phyloP scores from a whole-genome alignment of 2,797 vertebrate genomes.

The Enteromius unitaeniatus region DNA sequence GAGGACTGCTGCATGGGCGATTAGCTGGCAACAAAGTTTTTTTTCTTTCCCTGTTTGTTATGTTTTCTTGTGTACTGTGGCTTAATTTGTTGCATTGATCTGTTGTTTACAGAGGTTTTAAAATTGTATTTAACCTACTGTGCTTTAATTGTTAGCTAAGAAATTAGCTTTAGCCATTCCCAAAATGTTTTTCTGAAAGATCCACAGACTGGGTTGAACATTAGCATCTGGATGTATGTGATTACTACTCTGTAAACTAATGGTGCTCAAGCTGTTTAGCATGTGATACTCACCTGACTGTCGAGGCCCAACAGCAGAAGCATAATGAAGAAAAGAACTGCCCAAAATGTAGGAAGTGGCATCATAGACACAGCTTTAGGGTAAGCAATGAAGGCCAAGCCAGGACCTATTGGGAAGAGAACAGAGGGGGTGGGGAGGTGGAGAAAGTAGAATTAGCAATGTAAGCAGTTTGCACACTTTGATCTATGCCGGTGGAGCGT shows the following conservation, averaged over 20 bases:
- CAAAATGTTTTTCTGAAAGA: background rate
- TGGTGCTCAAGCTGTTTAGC: background rate
- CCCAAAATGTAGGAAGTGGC: constrained; percentile 97
- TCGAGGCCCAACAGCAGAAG: constrained; percentile 99
- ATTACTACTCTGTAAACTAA: background rate
- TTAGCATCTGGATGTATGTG: background rate
- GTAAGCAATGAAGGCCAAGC: constrained; percentile 98
- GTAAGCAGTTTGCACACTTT: constrained; percentile 56
- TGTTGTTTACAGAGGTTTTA: background rate
- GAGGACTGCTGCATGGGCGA: constrained; percentile 35
- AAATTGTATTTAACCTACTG: background rate
- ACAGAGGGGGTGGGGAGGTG: constrained; percentile 64
- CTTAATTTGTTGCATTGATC: background rate
- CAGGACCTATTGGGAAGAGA: constrained; percentile 85
- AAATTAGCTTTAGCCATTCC: background rate
- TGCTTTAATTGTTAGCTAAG: too few species aligned
- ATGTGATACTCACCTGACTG: constrained; percentile 88
- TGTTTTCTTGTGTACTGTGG: background rate
- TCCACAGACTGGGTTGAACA: background rate
- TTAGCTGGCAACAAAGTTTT: constrained; percentile 43
- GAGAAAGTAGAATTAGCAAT: constrained; percentile 72
- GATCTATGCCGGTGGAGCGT: constrained; percentile 69
- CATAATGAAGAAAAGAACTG: constrained; percentile 98
- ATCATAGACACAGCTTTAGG: constrained; percentile 99
- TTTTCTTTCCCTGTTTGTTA: constrained; percentile 12